phyloP scores from a whole-genome alignment of 2,888 invertebrate genomes.

The Thecophora atra region DNA sequence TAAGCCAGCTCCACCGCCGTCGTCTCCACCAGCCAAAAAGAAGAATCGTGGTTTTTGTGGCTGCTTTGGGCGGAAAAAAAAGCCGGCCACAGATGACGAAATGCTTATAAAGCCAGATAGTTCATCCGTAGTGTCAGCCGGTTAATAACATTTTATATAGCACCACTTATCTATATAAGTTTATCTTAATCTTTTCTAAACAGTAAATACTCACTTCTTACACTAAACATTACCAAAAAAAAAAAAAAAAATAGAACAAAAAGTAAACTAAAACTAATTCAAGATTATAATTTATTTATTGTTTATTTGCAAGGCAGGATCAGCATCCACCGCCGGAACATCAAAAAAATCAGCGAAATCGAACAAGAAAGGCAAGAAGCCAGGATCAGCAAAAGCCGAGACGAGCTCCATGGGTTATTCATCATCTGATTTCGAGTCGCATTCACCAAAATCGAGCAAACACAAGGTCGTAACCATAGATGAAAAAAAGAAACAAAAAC shows the following conservation, averaged over 20 bases:
- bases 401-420: slow-evolving; percentile 42
- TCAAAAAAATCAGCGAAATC: slow-evolving; percentile 9
- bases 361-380: slow-evolving; percentile 13
- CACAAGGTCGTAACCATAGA: slow-evolving; percentile 40
- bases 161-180: too few relatives aligned
- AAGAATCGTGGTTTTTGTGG: background rate
- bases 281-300: background rate
- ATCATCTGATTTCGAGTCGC: slow-evolving; percentile 38
- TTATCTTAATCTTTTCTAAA: too few relatives aligned
- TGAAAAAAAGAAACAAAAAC: slow-evolving; percentile 36
- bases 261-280: background rate
- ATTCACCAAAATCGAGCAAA: slow-evolving; percentile 36
- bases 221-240: too few relatives aligned
- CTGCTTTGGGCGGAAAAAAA: background rate
- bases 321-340: too few relatives aligned
- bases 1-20: background rate
- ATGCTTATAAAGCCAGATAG: slow-evolving; percentile 38
- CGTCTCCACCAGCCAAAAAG: background rate
- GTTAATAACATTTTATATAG: background rate
- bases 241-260: too few relatives aligned
- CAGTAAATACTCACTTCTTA: too few relatives aligned
- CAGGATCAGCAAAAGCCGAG: slow-evolving; percentile 43
- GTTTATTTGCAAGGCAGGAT: too few relatives aligned
- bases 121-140: slow-evolving; percentile 36
- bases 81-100: slow-evolving; percentile 38